Percentiles rank a stretch among this genome's conserved stretches.
Conservation (phyloP, 2,888 invertebrate genomes). For the Euproctis similis region DNA sequence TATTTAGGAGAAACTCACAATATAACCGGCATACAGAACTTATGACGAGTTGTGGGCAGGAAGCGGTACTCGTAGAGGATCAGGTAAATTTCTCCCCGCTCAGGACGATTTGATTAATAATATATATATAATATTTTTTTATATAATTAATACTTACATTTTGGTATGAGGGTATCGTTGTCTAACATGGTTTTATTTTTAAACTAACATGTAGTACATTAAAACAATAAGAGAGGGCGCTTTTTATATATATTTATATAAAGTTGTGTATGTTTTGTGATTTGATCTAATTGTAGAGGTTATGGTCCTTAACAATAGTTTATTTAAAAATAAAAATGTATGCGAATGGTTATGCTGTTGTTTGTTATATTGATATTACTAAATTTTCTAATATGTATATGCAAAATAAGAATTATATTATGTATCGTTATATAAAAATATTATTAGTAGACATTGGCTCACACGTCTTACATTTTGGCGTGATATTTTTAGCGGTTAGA, state of each 20-base stretch:
- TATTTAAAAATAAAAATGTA: constrained; percentile 29
- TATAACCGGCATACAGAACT: constrained; percentile 63
- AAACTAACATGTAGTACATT: constrained; percentile 52
- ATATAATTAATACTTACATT: constrained; percentile 51
- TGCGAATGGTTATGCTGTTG: constrained; percentile 43
- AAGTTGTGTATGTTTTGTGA: constrained; percentile 32
- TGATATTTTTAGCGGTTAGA: constrained; percentile 35
- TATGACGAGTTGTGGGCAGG: constrained; percentile 64
- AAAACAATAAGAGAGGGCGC: constrained; percentile 32
- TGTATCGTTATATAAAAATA: too few species aligned
- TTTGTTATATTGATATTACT: constrained; percentile 14
- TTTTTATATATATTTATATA: too few species aligned
- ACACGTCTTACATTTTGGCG: constrained; percentile 71
- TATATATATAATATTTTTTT: too few species aligned
- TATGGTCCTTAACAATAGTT: constrained; percentile 36
- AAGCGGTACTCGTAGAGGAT: constrained; percentile 73
- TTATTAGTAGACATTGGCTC: constrained; percentile 41
- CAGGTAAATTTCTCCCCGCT: constrained; percentile 68
- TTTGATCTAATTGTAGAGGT: constrained; percentile 40
- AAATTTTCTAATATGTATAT: constrained; percentile 3
- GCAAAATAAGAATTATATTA: constrained; percentile 5
- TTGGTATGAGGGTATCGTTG: constrained; percentile 65
- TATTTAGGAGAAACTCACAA: constrained; percentile 78
- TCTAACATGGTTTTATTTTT: constrained; percentile 56
- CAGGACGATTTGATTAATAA: constrained; percentile 65